Percentiles rank a stretch among this genome's conserved stretches.
These are phyloP conservation scores for Pica pica DNA, from an alignment of 2,113 vertebrate genomes.

Conservation along the genomic window DNA sequence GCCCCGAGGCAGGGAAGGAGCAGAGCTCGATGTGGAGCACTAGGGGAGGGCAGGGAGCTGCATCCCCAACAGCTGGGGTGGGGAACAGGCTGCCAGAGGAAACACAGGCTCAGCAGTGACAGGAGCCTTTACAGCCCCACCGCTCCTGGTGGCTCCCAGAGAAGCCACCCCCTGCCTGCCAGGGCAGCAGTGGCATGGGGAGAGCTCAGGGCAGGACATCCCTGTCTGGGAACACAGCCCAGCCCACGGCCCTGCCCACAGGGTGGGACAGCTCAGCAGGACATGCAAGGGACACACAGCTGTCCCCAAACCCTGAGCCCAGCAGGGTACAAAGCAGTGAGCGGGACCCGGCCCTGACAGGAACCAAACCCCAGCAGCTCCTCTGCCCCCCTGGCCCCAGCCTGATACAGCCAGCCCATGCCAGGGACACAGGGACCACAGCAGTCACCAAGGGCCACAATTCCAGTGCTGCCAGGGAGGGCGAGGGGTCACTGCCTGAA, in stretches of 20 bases:
- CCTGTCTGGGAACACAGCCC: background rate
- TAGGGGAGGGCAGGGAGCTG: background rate
- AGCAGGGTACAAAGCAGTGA: accelerated
- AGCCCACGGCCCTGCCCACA: background rate
- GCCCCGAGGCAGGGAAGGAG: background rate
- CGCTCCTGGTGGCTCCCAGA: background rate
- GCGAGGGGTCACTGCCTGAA: accelerated
- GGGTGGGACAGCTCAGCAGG: background rate
- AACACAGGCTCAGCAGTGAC: background rate
- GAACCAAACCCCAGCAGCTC: background rate
- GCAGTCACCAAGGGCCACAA: background rate
- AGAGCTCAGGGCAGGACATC: background rate
- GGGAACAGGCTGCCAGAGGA: background rate
- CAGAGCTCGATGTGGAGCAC: background rate
- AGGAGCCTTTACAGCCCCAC: background rate
- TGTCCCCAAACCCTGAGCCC: background rate
- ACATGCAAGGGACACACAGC: background rate
- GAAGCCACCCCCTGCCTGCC: background rate
- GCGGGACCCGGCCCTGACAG: background rate
- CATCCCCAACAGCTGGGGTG: background rate
- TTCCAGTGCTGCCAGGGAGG: background rate
- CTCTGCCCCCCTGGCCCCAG: background rate
- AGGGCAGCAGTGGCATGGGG: background rate
- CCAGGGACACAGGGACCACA: background rate
- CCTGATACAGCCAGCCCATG: background rate